phyloP scores from a whole-genome alignment of 2,888 invertebrate species.

The Tetrapedia diversipes region DNA sequence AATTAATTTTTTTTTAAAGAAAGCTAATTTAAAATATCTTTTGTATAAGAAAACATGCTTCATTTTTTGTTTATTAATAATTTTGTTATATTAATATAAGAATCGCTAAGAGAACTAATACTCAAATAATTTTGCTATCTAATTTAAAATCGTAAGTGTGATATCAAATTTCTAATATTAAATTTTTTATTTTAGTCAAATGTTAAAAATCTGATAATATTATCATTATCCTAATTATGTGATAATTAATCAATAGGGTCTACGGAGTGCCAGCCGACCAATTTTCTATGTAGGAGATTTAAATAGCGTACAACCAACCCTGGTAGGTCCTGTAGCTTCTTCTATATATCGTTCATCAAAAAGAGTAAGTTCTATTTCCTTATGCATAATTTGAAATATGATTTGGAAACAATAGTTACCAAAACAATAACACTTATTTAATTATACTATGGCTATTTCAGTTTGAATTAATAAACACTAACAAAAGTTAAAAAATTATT shows the following conservation, averaged over 20 bases:
- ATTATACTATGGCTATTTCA: background rate
- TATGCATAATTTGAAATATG: background rate
- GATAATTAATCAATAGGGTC: slow-evolving; percentile 71
- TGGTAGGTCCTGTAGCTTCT: slow-evolving; percentile 75
- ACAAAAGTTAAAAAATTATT: slow-evolving; percentile 12
- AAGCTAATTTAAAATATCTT: too few relatives aligned
- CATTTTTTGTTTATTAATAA: background rate
- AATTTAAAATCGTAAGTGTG: background rate
- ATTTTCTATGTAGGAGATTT: slow-evolving; percentile 82
- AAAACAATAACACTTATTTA: background rate
- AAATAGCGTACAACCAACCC: slow-evolving; percentile 74
- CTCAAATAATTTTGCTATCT: background rate
- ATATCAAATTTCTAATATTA: background rate
- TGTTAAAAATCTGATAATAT: background rate
- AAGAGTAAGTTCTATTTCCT: slow-evolving; percentile 73
- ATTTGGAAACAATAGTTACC: background rate
- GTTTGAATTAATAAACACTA: background rate
- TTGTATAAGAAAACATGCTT: background rate
- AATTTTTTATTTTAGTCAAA: background rate
- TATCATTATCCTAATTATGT: background rate
- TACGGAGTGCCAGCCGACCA: slow-evolving; percentile 79
- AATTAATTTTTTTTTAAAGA: background rate
- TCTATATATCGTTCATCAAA: slow-evolving; percentile 79
- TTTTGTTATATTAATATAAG: background rate
- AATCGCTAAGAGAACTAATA: background rate